These are phyloP conservation scores for Selenia dentaria DNA, from an alignment of 2,888 invertebrate species.

Conservation along the genomic window DNA sequence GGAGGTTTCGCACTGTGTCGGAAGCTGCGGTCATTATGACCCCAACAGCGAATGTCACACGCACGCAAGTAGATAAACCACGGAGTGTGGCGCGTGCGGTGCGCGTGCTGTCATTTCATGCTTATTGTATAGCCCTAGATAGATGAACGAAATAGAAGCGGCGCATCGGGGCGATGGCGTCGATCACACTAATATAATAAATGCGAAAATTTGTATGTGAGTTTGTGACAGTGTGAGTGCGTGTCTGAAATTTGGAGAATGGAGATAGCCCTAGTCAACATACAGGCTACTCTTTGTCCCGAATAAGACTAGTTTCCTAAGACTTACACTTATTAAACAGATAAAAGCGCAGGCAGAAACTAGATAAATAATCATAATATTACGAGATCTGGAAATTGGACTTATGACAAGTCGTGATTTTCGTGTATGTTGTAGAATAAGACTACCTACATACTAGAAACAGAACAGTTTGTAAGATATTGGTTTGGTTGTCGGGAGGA, in stretches of 20 bases:
- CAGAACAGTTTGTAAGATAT: no score
- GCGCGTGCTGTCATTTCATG: slow-evolving; percentile 62
- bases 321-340: no score
- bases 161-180: no score
- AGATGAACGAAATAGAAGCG: neutral
- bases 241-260: neutral
- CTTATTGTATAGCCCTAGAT: slow-evolving; percentile 5
- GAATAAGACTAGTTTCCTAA: neutral
- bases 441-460: no score
- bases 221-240: neutral
- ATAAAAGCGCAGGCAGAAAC: no score
- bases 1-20: slow-evolving; percentile 38
- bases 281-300: no score
- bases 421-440: no score
- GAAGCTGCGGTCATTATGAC: slow-evolving; percentile 53
- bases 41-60: slow-evolving; percentile 50
- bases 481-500: no score
- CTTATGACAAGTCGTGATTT: no score
- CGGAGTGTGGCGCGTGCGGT: slow-evolving; percentile 58
- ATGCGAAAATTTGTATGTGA: neutral
- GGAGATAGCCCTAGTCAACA: neutral
- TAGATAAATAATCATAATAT: no score
- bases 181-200: no score
- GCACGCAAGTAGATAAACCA: slow-evolving; percentile 65
- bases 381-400: no score